Base-by-base conservation (phyloP, 2,888 invertebrate genomes). In the Platypus cylindrus region DNA sequence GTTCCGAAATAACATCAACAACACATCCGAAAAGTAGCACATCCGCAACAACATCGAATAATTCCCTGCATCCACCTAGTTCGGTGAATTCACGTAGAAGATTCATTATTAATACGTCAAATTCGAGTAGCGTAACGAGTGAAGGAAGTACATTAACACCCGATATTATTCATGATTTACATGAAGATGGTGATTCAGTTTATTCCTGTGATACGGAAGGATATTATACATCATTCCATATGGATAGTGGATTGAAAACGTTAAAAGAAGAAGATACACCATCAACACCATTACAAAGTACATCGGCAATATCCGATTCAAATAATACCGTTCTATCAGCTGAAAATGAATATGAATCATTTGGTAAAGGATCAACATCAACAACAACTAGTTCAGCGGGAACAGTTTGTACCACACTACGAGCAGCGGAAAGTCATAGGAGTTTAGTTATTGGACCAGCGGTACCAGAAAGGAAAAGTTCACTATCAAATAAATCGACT, bases 201-300 rank as follows among this genome's bases (percentile, higher is more conserved):
- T 93, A 90, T 60, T 93, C 93, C 2, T 87, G 93, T 55, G 95
- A 95, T 56, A 91, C 91, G 2, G 95, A 95, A 63, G 95, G 95
- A 5, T 95, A 94, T 60, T 95, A 91, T 59, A 95, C 95, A 1
- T 93, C 93, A 13, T 95, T 95, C 67, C 93, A 95, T 61, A 80
- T 89, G 71, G 94, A 95, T 61, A 90, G 90, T 36, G 94, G 94
- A 0, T 62, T 95, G 42, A 84, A 84, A 54, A 84, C 86, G 0
- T 63, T 86, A 9, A 78, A 83, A 54, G 86, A 87, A 60, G 73
- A 73, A 49, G 78, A 78, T 48, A 70, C 77, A 43, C 78, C 79
- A 0, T 71, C 75, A 43, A 79, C 78, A 15, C 81, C 84, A 2
- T 57, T 83, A 53, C 80, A 80, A 55, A 73, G 73, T 8, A 77